These are phyloP conservation scores for Clostera curtula DNA, from an alignment of 2,888 invertebrate genomes.

Conservation along the genomic window DNA sequence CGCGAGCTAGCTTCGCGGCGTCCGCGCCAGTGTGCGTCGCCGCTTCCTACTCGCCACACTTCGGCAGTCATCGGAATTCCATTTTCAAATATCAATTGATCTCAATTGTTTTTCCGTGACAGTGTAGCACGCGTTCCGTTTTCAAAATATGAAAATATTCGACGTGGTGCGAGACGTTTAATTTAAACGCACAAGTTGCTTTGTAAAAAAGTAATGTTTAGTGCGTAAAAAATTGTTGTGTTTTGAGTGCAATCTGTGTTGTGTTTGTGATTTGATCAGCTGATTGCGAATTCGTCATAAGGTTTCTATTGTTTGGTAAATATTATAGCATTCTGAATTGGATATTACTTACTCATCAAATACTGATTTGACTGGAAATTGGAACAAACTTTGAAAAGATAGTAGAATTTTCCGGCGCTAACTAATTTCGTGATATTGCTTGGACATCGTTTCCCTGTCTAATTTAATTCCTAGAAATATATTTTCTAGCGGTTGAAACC, in stretches of 20 bases:
- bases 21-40: constrained; percentile 49
- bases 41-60: constrained; percentile 60
- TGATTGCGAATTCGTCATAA: constrained; percentile 38
- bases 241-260: constrained; percentile 27
- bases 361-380: no score
- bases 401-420: no score
- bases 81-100: constrained; percentile 29
- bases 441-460: no score
- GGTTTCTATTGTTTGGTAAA: constrained; percentile 31
- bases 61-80: constrained; percentile 31
- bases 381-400: no score
- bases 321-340: constrained; percentile 6
- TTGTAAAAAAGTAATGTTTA: constrained; percentile 46
- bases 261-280: constrained; percentile 44
- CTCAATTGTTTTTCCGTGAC: constrained; percentile 15
- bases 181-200: no score
- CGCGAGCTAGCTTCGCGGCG: constrained; percentile 26
- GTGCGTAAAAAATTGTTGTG: constrained; percentile 24
- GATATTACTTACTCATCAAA: no score
- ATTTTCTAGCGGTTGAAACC: no score
- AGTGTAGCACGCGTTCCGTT: constrained; percentile 44
- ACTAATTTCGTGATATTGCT: no score
- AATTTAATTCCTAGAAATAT: no score
- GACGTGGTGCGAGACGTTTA: no score
- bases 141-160: no score